Conservation (phyloP, 2,888 invertebrate species). For the Spatulosminthurus flaviceps region DNA sequence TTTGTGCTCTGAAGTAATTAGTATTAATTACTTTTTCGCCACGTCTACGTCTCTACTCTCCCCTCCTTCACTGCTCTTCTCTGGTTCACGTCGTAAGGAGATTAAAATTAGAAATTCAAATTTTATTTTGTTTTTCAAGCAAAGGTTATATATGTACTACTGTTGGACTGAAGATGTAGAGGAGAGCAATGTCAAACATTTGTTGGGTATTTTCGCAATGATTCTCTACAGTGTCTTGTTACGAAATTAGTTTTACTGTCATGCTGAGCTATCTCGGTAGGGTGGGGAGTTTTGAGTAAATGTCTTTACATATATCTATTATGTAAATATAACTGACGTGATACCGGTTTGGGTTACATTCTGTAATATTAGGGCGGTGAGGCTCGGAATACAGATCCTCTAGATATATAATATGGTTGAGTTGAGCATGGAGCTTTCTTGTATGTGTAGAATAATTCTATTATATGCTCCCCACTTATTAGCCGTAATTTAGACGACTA, state of each 20-base stretch:
- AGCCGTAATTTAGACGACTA: neutral
- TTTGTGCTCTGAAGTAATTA: neutral
- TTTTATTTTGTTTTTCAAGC: neutral
- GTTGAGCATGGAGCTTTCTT: too few relatives aligned
- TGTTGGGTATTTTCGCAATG: too few relatives aligned
- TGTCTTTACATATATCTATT: too few relatives aligned
- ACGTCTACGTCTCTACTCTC: neutral
- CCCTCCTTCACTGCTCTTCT: neutral
- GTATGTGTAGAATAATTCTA: too few relatives aligned
- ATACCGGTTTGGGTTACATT: too few relatives aligned
- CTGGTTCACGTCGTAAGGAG: neutral
- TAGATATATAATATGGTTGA: too few relatives aligned
- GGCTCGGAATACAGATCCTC: too few relatives aligned
- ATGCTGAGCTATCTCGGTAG: neutral
- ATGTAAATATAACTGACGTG: too few relatives aligned
- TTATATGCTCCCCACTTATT: neutral
- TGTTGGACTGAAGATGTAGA: too few relatives aligned
- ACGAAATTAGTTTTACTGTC: slow-evolving; percentile 2
- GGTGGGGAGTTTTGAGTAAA: neutral
- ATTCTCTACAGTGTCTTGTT: neutral
- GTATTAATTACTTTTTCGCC: slow-evolving; percentile 12
- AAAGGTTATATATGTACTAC: too few relatives aligned
- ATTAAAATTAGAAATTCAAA: neutral
- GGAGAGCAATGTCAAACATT: too few relatives aligned
- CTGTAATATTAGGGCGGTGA: too few relatives aligned